Base-by-base conservation (phyloP, 2,888 invertebrate species). In the Drosophila anomalata region DNA sequence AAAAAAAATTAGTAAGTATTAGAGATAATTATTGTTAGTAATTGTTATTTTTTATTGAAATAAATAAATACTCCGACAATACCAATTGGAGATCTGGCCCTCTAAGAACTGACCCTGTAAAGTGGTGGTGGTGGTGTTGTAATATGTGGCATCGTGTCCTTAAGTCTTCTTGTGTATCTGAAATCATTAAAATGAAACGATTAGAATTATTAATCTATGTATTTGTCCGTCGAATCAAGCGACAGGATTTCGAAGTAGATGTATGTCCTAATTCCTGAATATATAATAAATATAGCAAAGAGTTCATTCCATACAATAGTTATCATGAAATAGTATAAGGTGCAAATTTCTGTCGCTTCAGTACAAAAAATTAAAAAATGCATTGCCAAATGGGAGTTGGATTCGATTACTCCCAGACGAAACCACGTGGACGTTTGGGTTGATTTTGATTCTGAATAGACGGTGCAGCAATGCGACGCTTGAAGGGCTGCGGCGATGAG, bases 391-490 rank as follows among this genome's bases (percentile, higher is more conserved):
- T n/a, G 9, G 41, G 20, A n/a, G n/a, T 1, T 42, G 8, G 17
- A 42, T 17, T 4, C 11, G 9, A 5, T 20, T 42, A 20, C 9
- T 42, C 41, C 14, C 41, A 20, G 33, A 8, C 51, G 2, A 9
- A 22, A 0, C 26, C 5, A 4, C 53, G 26, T n/a, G 17, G 8
- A n/a, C 54, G 54, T 11, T 54, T 54, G 11, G 29, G 6, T 7
- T 22, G 3, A 44, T 12, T n/a, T 3, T 31, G 11, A 14, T 0
- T 3, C 3, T 20, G 20, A 11, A 20, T 20, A 5, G 11, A 3
- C 17, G 9, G 42, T 8, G 9, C 22, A 12, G n/a, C 22, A 17
- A n/a, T 9, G 42, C 54, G 54, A n/a, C 54, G 54, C 20, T 54
- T 54, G 20, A 4, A 29, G 20, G 12, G 29, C 29, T 29, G 12